These are phyloP conservation scores for Eretmochelys imbricata DNA, from an alignment of 2,113 vertebrate species.

Conservation along the genomic window DNA sequence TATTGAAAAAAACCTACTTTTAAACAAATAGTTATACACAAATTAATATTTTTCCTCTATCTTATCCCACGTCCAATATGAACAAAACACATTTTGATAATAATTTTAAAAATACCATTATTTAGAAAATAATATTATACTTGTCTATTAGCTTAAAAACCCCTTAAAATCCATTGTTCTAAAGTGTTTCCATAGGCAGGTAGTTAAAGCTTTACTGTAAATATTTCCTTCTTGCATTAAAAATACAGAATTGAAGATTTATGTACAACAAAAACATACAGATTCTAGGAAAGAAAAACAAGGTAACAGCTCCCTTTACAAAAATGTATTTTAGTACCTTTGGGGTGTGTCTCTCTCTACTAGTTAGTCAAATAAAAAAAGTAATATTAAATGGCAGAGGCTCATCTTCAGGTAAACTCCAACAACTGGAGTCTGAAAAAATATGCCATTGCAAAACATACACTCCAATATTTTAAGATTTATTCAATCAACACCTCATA, in stretches of 20 bases:
- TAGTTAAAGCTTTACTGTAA: neutral
- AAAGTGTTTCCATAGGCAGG: neutral
- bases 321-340: neutral
- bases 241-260: neutral
- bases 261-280: neutral
- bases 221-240: neutral
- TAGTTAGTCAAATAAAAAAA: neutral
- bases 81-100: neutral
- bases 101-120: neutral
- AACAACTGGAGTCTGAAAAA: neutral
- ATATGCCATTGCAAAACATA: constrained; percentile 21
- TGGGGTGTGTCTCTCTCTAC: fast-evolving
- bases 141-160: neutral
- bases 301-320: neutral
- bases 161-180: neutral
- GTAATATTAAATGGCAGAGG: fast-evolving
- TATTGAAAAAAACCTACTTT: neutral
- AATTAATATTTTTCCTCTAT: neutral
- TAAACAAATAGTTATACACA: neutral
- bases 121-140: neutral
- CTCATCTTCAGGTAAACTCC: neutral
- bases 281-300: neutral
- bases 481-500: constrained; percentile 80
- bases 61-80: neutral
- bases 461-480: constrained; percentile 69